phyloP scores from a whole-genome alignment of 2,888 invertebrate species.

The Stenurella melanura region DNA sequence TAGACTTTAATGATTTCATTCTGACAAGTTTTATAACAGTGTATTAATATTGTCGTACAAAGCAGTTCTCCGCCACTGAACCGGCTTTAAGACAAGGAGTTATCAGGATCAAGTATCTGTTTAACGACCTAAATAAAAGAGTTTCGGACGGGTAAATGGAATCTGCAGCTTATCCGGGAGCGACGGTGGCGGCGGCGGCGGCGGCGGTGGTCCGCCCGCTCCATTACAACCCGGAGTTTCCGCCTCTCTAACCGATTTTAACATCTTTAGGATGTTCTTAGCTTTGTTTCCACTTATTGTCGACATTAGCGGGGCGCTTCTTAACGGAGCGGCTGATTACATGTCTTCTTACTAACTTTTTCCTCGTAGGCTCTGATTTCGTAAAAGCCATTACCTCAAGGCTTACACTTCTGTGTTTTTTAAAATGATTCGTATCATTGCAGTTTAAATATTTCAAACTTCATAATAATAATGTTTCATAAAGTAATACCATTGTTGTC shows the following conservation, averaged over 20 bases:
- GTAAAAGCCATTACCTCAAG: neutral
- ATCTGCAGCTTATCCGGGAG: conserved; percentile 69
- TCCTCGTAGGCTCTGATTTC: conserved; percentile 1
- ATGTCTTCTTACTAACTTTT: conserved; percentile 8
- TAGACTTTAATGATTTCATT: too few relatives aligned
- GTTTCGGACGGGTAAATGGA: conserved; percentile 72
- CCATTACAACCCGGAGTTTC: conserved; percentile 64
- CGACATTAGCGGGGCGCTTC: conserved; percentile 47
- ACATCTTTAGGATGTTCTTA: conserved; percentile 68
- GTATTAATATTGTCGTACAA: neutral
- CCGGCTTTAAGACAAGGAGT: conserved; percentile 41
- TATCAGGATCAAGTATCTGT: conserved; percentile 67
- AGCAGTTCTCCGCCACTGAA: conserved; percentile 41
- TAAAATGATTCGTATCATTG: neutral
- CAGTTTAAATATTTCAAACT: too few relatives aligned
- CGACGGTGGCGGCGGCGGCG: conserved; percentile 45
- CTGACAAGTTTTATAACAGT: too few relatives aligned
- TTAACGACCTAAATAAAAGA: conserved; percentile 73
- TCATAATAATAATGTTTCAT: too few relatives aligned
- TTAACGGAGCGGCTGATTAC: conserved; percentile 38
- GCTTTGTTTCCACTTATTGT: conserved; percentile 64
- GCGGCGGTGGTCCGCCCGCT: conserved; percentile 62
- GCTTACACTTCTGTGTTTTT: neutral
- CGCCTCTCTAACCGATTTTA: conserved; percentile 67
- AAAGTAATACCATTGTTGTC: too few relatives aligned